These are phyloP conservation scores for Poeciliopsis turneri DNA, from an alignment of 2,797 vertebrate species.

Conservation along the genomic window DNA sequence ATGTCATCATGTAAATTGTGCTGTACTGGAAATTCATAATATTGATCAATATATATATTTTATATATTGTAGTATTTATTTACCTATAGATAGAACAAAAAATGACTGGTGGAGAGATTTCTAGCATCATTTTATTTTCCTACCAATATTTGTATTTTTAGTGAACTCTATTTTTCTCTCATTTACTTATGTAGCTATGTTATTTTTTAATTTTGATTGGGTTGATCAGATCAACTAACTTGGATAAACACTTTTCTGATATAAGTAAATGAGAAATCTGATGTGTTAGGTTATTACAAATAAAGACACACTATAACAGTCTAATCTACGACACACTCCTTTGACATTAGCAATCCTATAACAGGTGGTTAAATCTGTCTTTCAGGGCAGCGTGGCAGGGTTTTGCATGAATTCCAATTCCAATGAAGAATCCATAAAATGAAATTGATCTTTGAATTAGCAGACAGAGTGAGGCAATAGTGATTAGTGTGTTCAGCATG, in stretches of 20 bases:
- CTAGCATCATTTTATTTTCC: not conserved
- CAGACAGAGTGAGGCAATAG: conserved; percentile 73
- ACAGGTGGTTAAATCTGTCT: conserved; percentile 72
- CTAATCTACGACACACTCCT: conserved; percentile 43
- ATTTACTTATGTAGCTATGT: not conserved
- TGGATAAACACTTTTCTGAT: not conserved
- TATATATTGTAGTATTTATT: not conserved
- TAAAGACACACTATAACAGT: conserved; percentile 40
- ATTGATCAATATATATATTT: not conserved
- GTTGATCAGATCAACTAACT: not conserved
- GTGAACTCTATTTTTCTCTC: not conserved
- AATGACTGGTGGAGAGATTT: not conserved
- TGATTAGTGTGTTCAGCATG: conserved; percentile 75
- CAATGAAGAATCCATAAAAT: conserved; percentile 80
- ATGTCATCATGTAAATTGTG: not conserved
- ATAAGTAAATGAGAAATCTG: conserved; percentile 22
- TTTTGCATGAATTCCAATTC: conserved; percentile 69
- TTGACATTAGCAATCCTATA: conserved; percentile 53
- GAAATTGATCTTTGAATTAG: conserved; percentile 80
- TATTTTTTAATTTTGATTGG: not conserved
- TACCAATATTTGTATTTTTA: not conserved
- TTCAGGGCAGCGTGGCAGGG: conserved; percentile 58
- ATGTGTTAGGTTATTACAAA: conserved; percentile 11
- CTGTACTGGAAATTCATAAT: not conserved
- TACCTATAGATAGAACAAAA: not conserved